Evolutionary conservation across 2,797 vertebrate species (phyloP), one percentile per base, ranked within the genome.

Genomic region (Parambassis ranga): DNA sequence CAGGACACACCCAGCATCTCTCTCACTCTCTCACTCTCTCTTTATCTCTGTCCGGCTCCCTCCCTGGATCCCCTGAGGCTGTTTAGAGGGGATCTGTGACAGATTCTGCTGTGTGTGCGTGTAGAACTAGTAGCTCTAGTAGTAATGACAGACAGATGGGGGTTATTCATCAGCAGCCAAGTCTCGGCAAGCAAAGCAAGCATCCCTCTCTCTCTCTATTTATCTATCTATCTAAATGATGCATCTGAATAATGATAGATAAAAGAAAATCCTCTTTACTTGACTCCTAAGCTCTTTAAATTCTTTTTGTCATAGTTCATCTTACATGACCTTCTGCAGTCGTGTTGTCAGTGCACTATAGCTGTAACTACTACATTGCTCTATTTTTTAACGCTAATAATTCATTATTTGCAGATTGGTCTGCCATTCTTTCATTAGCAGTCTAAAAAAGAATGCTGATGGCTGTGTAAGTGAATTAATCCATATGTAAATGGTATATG

Each of bases 71-170:
- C 79, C 79, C 52, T 0, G 66, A 71, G 77, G 75, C 77, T 58
- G 69, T 80, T 84, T 78, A 70, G 44, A 68, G 62, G 26, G 56
- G 73, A 79, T 79, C 73, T 64, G 68, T 84, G 72, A 83, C 78
- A 79, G 62, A 77, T 53, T 74, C 65, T 64, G 63, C 62, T 51
- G 59, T 33, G 72, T 61, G 51, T 46, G 58, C 20, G 10, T 55
- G 76, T 64, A 49, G 60, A 50, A 24, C 53, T 43, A 49, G 72
- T 52, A 72, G 71, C 44, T 68, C 16, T 60, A 26, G 57, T 64
- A 26, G 65, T 69, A 71, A 84, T 58, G 75, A 84, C 71, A 58
- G 50, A 65, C 64, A 75, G 67, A 79, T 73, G 65, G 64, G 64
- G 53, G 69, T 77, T 72, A 73, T 75, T 73, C 43, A 81, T 75